Evolutionary conservation across 2,888 invertebrate species (phyloP).

Genomic region (Hemaris fuciformis): DNA sequence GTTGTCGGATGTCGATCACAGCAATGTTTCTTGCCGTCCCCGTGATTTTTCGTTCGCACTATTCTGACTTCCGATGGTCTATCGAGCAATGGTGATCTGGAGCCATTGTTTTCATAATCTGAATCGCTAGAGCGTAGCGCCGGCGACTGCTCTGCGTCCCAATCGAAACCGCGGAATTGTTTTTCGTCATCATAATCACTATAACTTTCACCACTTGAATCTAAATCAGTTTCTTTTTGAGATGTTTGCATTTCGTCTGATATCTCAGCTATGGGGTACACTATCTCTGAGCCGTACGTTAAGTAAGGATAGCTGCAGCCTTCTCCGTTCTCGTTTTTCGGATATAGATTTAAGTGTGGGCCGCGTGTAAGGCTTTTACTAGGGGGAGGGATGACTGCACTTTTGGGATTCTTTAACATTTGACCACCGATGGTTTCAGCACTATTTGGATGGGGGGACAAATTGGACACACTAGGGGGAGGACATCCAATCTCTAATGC

Average conservation of each 20-base stretch:
- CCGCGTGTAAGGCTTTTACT: constrained; percentile 86
- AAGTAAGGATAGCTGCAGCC: constrained; percentile 88
- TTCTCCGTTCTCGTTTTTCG: constrained; percentile 84
- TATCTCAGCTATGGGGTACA: constrained; percentile 92
- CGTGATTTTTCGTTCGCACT: constrained; percentile 62
- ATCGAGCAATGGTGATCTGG: constrained; percentile 85
- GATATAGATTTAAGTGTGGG: constrained; percentile 86
- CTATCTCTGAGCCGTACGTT: constrained; percentile 87
- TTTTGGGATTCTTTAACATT: constrained; percentile 84
- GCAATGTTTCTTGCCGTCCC: constrained; percentile 63
- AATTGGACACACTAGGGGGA: constrained; percentile 85
- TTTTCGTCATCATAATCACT: constrained; percentile 84
- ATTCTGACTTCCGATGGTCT: constrained; percentile 70
- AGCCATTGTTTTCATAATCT: constrained; percentile 86
- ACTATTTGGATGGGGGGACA: constrained; percentile 91
- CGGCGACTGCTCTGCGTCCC: constrained; percentile 74
- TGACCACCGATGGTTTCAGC: constrained; percentile 88
- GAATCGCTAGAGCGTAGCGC: constrained; percentile 82
- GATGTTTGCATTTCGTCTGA: constrained; percentile 89
- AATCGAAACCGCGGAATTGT: constrained; percentile 76
- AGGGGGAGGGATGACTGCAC: constrained; percentile 84
- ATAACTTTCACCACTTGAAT: constrained; percentile 82
- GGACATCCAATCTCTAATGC: constrained; percentile 87
- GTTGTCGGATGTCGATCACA: constrained; percentile 55
- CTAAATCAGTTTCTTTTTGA: constrained; percentile 83